Conservation (phyloP, 2,113 vertebrate species). For the Calidris pugnax region DNA sequence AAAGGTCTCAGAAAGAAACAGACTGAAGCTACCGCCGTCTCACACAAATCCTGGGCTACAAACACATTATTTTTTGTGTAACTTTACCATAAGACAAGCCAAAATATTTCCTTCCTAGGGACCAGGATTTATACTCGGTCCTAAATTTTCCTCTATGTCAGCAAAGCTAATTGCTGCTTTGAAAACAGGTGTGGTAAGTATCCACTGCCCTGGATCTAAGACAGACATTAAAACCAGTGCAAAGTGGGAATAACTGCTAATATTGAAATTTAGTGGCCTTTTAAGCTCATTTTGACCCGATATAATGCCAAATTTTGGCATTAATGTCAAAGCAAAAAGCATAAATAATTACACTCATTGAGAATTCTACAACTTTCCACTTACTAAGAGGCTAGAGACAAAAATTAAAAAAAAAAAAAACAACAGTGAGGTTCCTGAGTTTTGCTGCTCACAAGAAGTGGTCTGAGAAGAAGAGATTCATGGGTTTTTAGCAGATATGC, state of each 20-base stretch:
- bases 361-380: not conserved
- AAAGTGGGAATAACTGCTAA: not conserved
- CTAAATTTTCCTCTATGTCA: not conserved
- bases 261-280: not conserved
- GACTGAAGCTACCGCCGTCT: not conserved
- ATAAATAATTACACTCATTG: not conserved
- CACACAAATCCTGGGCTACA: not conserved
- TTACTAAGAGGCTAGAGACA: not conserved
- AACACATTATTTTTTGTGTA: not conserved
- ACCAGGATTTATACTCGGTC: not conserved
- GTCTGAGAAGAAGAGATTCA: not conserved
- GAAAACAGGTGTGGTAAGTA: not conserved
- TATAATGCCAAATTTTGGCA: not conserved
- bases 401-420: not conserved
- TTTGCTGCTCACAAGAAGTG: not conserved
- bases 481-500: not conserved
- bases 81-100: not conserved
- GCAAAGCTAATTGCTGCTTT: not conserved
- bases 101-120: not conserved
- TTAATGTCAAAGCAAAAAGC: not conserved
- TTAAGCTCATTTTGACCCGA: not conserved
- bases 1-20: not conserved
- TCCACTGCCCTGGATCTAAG: not conserved
- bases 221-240: not conserved
- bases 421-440: not conserved